These are phyloP conservation scores for Phylloscopus whistleri DNA, from an alignment of 2,113 vertebrate genomes.

Conservation along the genomic window DNA sequence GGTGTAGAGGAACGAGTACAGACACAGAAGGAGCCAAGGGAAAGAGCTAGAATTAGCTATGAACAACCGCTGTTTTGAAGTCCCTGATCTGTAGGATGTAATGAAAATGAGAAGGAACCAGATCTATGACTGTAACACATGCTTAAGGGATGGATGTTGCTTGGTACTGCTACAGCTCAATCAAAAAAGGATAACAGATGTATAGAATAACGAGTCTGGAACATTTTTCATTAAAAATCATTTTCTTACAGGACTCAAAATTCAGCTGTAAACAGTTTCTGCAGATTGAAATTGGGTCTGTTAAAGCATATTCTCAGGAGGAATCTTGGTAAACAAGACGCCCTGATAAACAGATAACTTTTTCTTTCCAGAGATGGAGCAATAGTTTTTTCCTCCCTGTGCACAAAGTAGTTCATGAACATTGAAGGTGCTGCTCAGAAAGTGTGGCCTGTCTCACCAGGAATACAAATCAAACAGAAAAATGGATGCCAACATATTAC, in stretches of 20 bases:
- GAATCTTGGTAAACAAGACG: neutral
- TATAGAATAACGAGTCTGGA: neutral
- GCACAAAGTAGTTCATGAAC: neutral
- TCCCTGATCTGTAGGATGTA: neutral
- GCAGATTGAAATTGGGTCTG: neutral
- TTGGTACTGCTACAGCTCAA: neutral
- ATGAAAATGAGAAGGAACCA: neutral
- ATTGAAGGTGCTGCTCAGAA: neutral
- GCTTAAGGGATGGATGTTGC: neutral
- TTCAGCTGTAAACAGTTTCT: neutral
- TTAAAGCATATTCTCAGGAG: neutral
- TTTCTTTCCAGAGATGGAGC: neutral
- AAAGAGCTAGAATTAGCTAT: neutral
- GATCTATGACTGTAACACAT: neutral
- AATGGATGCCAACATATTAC: neutral
- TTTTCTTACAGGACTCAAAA: neutral
- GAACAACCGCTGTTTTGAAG: neutral
- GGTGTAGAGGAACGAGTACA: neutral
- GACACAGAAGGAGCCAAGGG: neutral
- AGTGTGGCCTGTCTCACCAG: neutral
- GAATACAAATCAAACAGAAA: conserved; percentile 15
- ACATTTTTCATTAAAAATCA: neutral
- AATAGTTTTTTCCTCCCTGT: neutral
- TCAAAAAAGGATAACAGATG: neutral
- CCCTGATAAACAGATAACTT: neutral